Conservation (phyloP, 2,113 vertebrate species). For the Pipra filicauda region DNA sequence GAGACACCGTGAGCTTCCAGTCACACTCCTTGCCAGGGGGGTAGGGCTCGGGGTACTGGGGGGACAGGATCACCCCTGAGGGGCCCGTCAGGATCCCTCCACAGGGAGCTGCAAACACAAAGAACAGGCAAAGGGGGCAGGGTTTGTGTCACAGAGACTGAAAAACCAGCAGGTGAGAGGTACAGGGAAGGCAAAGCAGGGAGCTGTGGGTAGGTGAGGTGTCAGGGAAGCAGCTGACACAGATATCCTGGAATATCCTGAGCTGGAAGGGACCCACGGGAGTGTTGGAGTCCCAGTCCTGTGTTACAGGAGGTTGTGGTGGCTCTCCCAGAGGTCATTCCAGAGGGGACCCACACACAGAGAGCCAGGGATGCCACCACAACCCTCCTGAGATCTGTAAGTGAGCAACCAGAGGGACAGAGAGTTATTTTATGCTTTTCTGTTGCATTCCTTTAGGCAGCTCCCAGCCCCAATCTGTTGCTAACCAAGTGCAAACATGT, state of each 20-base stretch:
- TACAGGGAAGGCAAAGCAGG: too few relatives aligned
- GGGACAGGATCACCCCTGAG: conserved; percentile 91
- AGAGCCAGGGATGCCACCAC: background rate
- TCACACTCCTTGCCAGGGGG: conserved; percentile 94
- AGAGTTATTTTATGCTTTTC: background rate
- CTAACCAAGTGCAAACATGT: background rate
- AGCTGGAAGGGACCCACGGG: background rate
- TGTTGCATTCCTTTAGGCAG: background rate
- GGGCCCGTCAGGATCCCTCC: conserved; percentile 91
- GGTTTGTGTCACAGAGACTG: background rate
- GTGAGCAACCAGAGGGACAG: background rate
- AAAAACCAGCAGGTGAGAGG: fast-evolving
- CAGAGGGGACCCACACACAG: too few relatives aligned
- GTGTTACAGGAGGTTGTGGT: fast-evolving
- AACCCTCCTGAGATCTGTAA: fast-evolving
- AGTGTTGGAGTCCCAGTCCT: background rate
- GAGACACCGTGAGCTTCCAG: conserved; percentile 90
- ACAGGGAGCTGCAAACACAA: conserved; percentile 83
- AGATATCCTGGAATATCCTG: background rate
- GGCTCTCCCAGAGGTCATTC: background rate
- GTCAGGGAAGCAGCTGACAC: background rate
- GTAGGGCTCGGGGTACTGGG: conserved; percentile 93
- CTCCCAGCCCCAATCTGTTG: background rate
- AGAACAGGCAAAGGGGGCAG: background rate
- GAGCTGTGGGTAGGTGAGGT: fast-evolving